A percentile compares a stretch with the other conserved stretches of the same genome.
These are phyloP conservation scores for Ceratosolen fusciceps DNA, from an alignment of 1,140 invertebrate species.

Conservation along the genomic window DNA sequence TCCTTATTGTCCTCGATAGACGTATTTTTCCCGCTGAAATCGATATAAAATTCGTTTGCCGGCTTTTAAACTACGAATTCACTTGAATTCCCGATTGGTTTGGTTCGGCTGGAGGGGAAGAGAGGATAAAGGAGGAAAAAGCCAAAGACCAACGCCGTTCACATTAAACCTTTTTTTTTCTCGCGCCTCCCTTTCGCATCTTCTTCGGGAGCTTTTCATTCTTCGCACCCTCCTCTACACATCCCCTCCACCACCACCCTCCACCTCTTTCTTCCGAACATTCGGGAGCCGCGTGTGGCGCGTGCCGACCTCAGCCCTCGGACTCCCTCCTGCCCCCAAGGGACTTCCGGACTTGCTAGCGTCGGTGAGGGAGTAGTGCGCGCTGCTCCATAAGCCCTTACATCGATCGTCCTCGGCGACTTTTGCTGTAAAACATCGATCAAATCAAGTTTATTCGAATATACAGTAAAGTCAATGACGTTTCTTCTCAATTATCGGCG, in stretches of 20 bases:
- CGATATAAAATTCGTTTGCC: no score
- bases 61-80: conserved; percentile 35
- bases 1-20: no score
- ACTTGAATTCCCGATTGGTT: conserved; percentile 36
- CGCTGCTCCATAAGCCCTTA: conserved; percentile 19
- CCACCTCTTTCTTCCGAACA: no score
- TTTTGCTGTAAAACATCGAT: no score
- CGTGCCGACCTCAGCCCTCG: background rate
- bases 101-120: no score
- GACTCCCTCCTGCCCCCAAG: background rate
- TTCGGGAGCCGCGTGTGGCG: background rate
- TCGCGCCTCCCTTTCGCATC: background rate
- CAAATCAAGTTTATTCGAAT: no score
- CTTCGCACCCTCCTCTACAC: conserved; percentile 36
- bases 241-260: background rate
- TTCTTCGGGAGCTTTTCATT: conserved; percentile 11
- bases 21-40: no score
- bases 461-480: no score
- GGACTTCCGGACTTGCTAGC: conserved; percentile 1
- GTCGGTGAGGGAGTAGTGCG: conserved; percentile 9
- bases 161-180: conserved; percentile 1
- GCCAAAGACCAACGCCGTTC: background rate
- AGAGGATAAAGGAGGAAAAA: no score
- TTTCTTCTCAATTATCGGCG: no score
- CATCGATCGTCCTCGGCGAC: conserved; percentile 8